Base-by-base conservation (phyloP, 2,888 invertebrate genomes). In the Drosophila parthenogenetica region DNA sequence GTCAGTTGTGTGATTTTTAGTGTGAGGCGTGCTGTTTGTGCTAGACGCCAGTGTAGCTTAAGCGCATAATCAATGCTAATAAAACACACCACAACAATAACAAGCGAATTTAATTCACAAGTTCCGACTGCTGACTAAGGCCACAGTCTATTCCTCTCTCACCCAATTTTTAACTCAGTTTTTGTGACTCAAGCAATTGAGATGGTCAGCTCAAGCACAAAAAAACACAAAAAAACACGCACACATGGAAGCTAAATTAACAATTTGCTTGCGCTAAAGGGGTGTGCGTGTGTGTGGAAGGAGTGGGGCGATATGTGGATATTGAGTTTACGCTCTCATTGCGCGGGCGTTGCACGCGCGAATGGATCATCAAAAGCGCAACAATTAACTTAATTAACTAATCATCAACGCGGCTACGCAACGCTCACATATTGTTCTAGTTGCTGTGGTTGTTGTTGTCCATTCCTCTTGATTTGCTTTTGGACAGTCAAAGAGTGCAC, bases 371-470 rank as follows among this genome's bases (percentile, higher is more conserved):
- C 73, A 66, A 76, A 72, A 81, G 78, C 70, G 71, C 77, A 70
- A 79, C 79, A 89, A 86, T 86, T 89, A 87, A 87, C 73, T 89
- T 75, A 89, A 89, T 89, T 85, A 89, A 74, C 60, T 61, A 68
- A 73, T 70, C 73, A 77, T 68, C 63, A 29, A 58, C 53, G 43
- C 46, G 49, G 46, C 40, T 64, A 75, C 64, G 66, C 75, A 74
- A n/a, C 40, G n/a, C 35, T 58, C 17, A 19, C 43, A 19, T n/a
- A 42, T 54, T 57, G 46, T 57, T 58, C 16, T 32, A 48, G 17
- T 22, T 29, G 2, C 8, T 37, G 13, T 16, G 22, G 22, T 11
- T 19, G 11, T 40, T 42, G 19, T 25, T 40, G 2, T 14, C 22
- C 10, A n/a, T 32, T 39, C 10, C 32, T 8, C 29, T n/a, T n/a